phyloP scores from a whole-genome alignment of 2,797 vertebrate species.

The Tapirus indicus region DNA sequence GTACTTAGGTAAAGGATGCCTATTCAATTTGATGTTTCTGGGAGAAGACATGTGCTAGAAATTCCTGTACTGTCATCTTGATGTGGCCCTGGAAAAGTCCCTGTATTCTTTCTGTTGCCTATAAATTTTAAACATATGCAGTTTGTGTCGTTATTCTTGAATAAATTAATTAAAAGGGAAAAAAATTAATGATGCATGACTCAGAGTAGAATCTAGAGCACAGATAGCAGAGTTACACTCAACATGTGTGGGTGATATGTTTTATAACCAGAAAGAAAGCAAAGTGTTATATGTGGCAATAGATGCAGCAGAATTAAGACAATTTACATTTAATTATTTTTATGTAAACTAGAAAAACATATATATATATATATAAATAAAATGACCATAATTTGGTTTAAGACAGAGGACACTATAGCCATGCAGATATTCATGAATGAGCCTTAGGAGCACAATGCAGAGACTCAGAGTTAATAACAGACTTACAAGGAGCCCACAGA shows the following conservation, averaged over 20 bases:
- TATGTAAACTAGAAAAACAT: not conserved
- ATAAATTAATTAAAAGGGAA: no score
- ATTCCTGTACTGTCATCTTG: no score
- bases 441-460: not conserved
- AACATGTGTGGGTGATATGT: not conserved
- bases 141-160: no score
- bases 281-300: not conserved
- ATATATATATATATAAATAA: not conserved
- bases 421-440: not conserved
- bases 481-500: not conserved
- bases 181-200: not conserved
- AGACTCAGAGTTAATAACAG: not conserved
- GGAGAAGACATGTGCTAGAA: no score
- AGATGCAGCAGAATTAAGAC: not conserved
- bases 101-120: no score
- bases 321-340: no score
- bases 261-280: not conserved
- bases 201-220: not conserved
- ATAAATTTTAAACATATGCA: not conserved
- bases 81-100: no score
- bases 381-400: not conserved
- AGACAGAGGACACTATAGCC: not conserved
- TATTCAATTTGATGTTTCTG: no score
- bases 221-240: not conserved
- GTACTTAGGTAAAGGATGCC: no score